A percentile compares a stretch with the other conserved stretches of the same genome.
phyloP scores from a whole-genome alignment of 2,797 vertebrate genomes.

The Leuciscus waleckii region DNA sequence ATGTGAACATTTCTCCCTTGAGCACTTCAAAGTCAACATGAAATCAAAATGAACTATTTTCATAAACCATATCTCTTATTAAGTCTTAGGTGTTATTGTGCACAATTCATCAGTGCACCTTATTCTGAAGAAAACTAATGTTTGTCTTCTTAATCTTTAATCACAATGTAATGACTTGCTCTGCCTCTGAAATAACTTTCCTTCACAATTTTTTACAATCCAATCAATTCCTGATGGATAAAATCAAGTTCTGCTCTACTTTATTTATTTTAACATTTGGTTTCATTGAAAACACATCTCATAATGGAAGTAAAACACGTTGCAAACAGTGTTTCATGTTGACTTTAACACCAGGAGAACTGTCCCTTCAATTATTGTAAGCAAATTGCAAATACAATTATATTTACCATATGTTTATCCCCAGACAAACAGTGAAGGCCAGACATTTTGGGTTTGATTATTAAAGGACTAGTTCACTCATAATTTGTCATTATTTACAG shows the following conservation, averaged over 20 bases:
- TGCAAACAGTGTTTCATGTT: not conserved
- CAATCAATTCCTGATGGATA: not conserved
- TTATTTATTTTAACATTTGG: not conserved
- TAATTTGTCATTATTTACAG: not conserved
- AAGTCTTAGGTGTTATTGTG: not conserved
- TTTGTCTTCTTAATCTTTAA: not conserved
- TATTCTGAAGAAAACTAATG: not conserved
- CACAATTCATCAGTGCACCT: not conserved
- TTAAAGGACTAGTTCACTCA: not conserved
- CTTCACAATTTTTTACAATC: not conserved
- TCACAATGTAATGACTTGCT: not conserved
- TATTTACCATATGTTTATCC: not conserved
- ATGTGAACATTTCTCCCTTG: not conserved
- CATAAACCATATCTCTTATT: not conserved
- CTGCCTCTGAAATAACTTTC: not conserved
- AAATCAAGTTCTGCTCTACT: not conserved
- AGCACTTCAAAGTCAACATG: slow-evolving; percentile 22
- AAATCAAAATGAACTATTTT: not conserved
- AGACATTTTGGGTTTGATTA: slow-evolving; percentile 1
- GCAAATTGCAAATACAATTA: not conserved
- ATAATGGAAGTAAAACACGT: not conserved
- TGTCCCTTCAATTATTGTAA: not conserved
- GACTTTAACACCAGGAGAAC: slow-evolving; percentile 1
- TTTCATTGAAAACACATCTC: not conserved
- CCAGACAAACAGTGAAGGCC: not conserved